Base-by-base conservation (phyloP, 2,113 vertebrate species). In the Cyanistes caeruleus region DNA sequence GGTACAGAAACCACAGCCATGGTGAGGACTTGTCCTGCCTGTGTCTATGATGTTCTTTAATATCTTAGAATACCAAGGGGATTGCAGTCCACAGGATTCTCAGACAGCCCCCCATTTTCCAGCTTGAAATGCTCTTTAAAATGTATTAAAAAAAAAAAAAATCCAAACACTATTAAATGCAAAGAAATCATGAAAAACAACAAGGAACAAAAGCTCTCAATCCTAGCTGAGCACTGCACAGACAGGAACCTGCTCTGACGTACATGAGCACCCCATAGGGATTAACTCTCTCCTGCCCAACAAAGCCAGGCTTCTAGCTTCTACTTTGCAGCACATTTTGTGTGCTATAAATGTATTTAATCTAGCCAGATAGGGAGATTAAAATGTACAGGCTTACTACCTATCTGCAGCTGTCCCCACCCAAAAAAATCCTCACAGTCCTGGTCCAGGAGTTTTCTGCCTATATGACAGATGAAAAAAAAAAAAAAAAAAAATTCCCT, bases 151-250 rank as follows among this genome's bases (percentile, higher is more conserved):
- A 73, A 62, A 48, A 78, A 95, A 77, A 55, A 52, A 95, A 95
- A 74, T 76, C 88, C 97, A 97, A 98, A 98, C 97, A 98, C 98
- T 98, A 96, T 94, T 95, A 95, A 97, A 97, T 93, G 86, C 96
- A 96, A 98, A 97, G 94, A 96, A 97, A 96, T 91, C 64, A 93
- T 95, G 95, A 96, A 97, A 97, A 97, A 97, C 96, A 97, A 97
- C 94, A 82, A 96, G 98, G 95, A 96, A 97, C 97, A 96, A 98
- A 97, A 97, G 97, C 97, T 97, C 96, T 97, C 97, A 87, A 95
- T 95, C 91, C 95, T 93, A 97, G 95, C 96, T 97, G 95, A 98
- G 97, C 95, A 84, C 93, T 97, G 96, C 93, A 84, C 94, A 97
- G 97, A 96, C 80, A 88, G 96, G 93, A 97, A 95, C 95, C 78